These are phyloP conservation scores for Pediacus dermestoides DNA, from an alignment of 2,888 invertebrate species.

Conservation along the genomic window DNA sequence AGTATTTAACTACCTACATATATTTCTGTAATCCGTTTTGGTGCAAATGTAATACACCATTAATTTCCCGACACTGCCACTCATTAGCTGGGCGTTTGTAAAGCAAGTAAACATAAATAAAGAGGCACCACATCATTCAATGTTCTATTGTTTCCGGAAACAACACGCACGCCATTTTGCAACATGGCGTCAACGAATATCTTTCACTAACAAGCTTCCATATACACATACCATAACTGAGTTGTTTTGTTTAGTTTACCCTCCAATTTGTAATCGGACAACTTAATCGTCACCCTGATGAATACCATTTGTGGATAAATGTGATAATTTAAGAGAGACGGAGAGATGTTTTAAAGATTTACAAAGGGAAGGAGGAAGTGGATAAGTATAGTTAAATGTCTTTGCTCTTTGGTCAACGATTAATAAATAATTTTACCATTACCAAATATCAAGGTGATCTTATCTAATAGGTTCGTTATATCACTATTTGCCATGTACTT, in stretches of 20 bases:
- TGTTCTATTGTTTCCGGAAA: slow-evolving; percentile 35
- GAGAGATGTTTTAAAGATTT: slow-evolving; percentile 15
- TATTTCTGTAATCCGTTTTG: no score
- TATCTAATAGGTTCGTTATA: no score
- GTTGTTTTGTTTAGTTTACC: slow-evolving; percentile 28
- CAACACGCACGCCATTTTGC: slow-evolving; percentile 38
- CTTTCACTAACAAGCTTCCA: slow-evolving; percentile 20
- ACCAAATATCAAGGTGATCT: no score
- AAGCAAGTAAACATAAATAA: slow-evolving; percentile 31
- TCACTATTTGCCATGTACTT: no score
- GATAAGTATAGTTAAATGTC: no score
- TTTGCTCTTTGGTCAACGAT: no score
- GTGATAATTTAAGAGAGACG: slow-evolving; percentile 12
- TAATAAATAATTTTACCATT: no score
- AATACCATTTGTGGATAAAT: slow-evolving; percentile 11
- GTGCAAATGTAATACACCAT: no score
- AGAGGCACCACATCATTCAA: slow-evolving; percentile 35
- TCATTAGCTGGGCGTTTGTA: slow-evolving; percentile 28
- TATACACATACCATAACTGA: slow-evolving; percentile 24
- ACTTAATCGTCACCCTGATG: slow-evolving; percentile 17
- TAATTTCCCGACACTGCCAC: not conserved
- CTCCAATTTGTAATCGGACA: slow-evolving; percentile 26
- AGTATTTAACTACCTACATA: no score
- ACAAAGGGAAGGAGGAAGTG: no score
- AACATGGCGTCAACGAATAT: slow-evolving; percentile 34